A percentile compares a stretch with the other conserved stretches of the same genome.
These are phyloP conservation scores for Mastacembelus armatus DNA, from an alignment of 2,797 vertebrate species.

Conservation along the genomic window DNA sequence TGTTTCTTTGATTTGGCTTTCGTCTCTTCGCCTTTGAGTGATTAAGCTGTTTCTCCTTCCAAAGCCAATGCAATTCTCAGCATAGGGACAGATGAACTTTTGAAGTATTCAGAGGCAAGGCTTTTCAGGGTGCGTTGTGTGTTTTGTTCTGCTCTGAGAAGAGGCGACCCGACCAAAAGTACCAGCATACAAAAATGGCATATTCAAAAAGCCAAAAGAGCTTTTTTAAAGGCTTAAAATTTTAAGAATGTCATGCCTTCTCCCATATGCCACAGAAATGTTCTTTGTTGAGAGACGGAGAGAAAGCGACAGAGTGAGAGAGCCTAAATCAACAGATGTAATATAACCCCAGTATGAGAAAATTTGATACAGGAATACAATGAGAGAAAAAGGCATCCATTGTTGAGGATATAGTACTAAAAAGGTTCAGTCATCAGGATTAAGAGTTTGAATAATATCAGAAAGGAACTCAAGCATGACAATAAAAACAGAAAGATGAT, in stretches of 20 bases:
- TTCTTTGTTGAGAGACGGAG: too few species aligned
- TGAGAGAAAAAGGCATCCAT: too few species aligned
- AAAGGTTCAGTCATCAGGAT: too few species aligned
- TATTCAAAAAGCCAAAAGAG: conserved; percentile 9
- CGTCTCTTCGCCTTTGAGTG: conserved; percentile 47
- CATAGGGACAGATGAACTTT: conserved; percentile 63
- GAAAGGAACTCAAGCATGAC: conserved; percentile 21
- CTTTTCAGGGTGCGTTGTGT: conserved; percentile 36
- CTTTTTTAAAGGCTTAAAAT: conserved; percentile 42
- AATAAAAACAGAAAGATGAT: conserved; percentile 9
- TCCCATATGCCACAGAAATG: conserved; percentile 45
- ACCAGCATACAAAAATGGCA: conserved; percentile 38
- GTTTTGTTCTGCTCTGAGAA: conserved; percentile 58
- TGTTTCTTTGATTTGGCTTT: conserved; percentile 26
- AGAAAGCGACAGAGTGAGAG: too few species aligned
- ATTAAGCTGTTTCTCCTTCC: conserved; percentile 54
- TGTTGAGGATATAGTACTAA: too few species aligned
- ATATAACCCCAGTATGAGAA: conserved; percentile 25
- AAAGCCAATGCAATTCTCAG: conserved; percentile 50
- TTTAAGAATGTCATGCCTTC: conserved; percentile 47
- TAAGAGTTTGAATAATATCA: conserved; percentile 11
- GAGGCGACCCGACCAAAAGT: conserved; percentile 30
- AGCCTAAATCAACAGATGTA: too few species aligned
- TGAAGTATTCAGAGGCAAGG: conserved; percentile 55
- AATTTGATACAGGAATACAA: conserved; percentile 13